A percentile compares a stretch with the other conserved stretches of the same genome.
Conservation (phyloP, 1,140 invertebrate species). For the Triops cancriformis region DNA sequence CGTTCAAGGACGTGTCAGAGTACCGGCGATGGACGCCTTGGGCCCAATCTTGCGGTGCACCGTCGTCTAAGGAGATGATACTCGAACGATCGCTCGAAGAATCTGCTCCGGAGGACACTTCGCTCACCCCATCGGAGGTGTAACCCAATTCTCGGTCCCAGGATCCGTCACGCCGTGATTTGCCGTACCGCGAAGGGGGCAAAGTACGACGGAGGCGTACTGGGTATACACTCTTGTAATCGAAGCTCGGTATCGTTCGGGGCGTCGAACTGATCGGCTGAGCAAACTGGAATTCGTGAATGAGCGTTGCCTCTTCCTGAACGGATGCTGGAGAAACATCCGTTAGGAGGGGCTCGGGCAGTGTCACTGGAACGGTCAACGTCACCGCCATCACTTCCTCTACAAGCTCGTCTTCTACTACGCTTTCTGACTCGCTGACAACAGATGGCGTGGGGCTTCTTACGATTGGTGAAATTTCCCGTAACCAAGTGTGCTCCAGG, state of each 20-base stretch:
- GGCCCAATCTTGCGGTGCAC: slow-evolving; percentile 18
- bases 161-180: slow-evolving; percentile 28
- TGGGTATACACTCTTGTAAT: background rate
- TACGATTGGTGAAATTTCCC: slow-evolving; percentile 15
- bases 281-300: background rate
- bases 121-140: slow-evolving; percentile 46
- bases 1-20: slow-evolving; percentile 18
- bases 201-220: slow-evolving; percentile 3
- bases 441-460: slow-evolving; percentile 11
- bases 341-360: background rate
- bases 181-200: background rate
- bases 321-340: background rate
- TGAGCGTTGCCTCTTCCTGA: background rate
- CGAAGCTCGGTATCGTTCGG: background rate
- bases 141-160: slow-evolving; percentile 42
- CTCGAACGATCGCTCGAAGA: slow-evolving; percentile 49
- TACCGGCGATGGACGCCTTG: slow-evolving; percentile 22
- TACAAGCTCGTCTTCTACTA: background rate
- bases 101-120: slow-evolving; percentile 45
- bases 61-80: slow-evolving; percentile 47
- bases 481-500: slow-evolving; percentile 54
- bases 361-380: background rate
- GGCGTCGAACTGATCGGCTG: background rate
- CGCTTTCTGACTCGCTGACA: background rate
- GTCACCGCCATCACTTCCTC: background rate